Evolutionary conservation across 2,797 vertebrate species (phyloP).

Genomic region (Pangasius djambal): DNA sequence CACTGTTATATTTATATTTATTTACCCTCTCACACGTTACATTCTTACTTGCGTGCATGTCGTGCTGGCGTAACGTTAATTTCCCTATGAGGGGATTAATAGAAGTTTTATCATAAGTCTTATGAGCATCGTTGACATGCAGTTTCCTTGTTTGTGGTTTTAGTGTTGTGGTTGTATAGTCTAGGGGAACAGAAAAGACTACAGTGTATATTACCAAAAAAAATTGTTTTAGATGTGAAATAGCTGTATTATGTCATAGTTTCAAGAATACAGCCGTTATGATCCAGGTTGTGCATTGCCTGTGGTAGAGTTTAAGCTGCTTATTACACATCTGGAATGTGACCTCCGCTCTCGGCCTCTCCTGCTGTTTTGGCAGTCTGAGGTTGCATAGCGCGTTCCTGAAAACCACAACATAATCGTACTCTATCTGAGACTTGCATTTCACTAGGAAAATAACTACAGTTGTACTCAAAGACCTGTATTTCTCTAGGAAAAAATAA

Average conservation of each 20-base stretch:
- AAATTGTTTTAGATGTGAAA: not conserved
- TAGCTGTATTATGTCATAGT: not conserved
- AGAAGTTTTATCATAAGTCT: not conserved
- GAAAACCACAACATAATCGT: not conserved
- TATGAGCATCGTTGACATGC: not conserved
- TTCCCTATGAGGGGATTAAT: not conserved
- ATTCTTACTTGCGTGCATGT: not conserved
- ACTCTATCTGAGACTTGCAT: not conserved
- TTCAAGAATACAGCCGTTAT: not conserved
- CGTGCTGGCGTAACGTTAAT: not conserved
- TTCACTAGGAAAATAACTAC: conserved; percentile 13
- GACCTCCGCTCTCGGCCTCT: conserved; percentile 57
- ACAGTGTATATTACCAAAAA: no score
- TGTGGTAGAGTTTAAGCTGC: conserved; percentile 8
- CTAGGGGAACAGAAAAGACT: no score
- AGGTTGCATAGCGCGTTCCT: conserved; percentile 25
- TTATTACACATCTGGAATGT: conserved; percentile 59
- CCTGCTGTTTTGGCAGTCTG: conserved; percentile 38
- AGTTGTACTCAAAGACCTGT: not conserved
- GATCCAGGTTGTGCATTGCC: conserved; percentile 27
- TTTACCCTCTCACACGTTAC: not conserved
- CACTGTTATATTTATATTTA: not conserved
- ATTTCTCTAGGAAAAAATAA: not conserved
- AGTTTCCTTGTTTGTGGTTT: not conserved
- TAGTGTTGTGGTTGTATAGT: no score